These are phyloP conservation scores for Hypanus sabinus DNA, from an alignment of 2,113 vertebrate species.

Conservation along the genomic window DNA sequence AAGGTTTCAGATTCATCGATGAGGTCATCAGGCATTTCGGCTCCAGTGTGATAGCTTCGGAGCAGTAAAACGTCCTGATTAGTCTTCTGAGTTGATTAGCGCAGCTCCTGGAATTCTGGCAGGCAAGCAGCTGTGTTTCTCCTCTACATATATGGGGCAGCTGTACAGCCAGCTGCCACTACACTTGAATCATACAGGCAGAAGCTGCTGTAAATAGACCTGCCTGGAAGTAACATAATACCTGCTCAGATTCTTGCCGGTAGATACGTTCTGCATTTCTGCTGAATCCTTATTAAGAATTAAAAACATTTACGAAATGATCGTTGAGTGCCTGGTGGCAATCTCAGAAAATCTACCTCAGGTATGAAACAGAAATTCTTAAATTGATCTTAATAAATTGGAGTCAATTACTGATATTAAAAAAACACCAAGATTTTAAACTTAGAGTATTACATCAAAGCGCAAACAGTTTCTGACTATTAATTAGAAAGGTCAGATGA, in stretches of 20 bases:
- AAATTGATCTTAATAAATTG: neutral
- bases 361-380: neutral
- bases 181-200: slow-evolving; percentile 75
- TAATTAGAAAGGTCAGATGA: neutral
- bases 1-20: slow-evolving; percentile 2
- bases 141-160: slow-evolving; percentile 77
- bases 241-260: slow-evolving; percentile 69
- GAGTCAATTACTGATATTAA: no score
- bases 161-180: slow-evolving; percentile 88
- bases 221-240: slow-evolving; percentile 76
- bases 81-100: slow-evolving; percentile 60
- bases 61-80: slow-evolving; percentile 45
- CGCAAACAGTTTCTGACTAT: neutral
- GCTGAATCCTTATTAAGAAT: slow-evolving; percentile 14
- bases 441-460: neutral
- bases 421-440: neutral
- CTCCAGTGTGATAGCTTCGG: neutral
- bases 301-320: neutral
- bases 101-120: slow-evolving; percentile 72
- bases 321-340: neutral
- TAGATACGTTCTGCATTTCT: slow-evolving; percentile 37
- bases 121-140: slow-evolving; percentile 79
- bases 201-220: slow-evolving; percentile 83
- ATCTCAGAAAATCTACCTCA: neutral
- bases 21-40: neutral